phyloP scores from a whole-genome alignment of 2,797 vertebrate species.

The Knipowitschia caucasica region DNA sequence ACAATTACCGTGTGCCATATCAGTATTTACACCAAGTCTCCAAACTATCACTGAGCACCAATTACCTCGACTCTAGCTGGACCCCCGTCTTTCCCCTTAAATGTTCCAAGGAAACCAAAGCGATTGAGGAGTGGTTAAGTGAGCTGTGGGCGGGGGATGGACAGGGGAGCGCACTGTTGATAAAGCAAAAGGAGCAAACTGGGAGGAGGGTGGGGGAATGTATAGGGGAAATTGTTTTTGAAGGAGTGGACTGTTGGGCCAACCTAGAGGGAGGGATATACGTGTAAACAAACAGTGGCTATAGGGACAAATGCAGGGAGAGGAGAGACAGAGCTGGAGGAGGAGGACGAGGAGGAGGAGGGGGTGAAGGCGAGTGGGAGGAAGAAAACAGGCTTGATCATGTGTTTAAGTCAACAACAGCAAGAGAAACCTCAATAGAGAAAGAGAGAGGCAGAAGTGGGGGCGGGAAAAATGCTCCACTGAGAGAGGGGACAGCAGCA shows the following conservation, averaged over 20 bases:
- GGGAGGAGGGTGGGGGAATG: conserved; percentile 21
- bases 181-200: conserved; percentile 47
- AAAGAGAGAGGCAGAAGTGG: conserved; percentile 52
- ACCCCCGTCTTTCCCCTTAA: conserved; percentile 30
- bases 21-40: conserved; percentile 19
- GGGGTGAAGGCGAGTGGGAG: conserved; percentile 57
- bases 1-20: not conserved
- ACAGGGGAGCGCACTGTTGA: conserved; percentile 43
- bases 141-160: conserved; percentile 41
- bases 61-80: conserved; percentile 48
- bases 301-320: conserved; percentile 43
- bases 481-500: conserved; percentile 54
- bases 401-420: conserved; percentile 71
- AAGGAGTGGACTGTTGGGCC: conserved; percentile 54
- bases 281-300: conserved; percentile 64
- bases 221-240: conserved; percentile 56
- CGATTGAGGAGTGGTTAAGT: conserved; percentile 40
- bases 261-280: conserved; percentile 55
- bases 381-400: conserved; percentile 67
- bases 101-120: conserved; percentile 50
- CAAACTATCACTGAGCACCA: conserved; percentile 37
- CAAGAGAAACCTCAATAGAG: conserved; percentile 65
- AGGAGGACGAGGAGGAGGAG: conserved; percentile 22
- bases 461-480: conserved; percentile 63
- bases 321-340: conserved; percentile 23